Conservation (phyloP, 2,113 vertebrate species). For the Mobula birostris region DNA sequence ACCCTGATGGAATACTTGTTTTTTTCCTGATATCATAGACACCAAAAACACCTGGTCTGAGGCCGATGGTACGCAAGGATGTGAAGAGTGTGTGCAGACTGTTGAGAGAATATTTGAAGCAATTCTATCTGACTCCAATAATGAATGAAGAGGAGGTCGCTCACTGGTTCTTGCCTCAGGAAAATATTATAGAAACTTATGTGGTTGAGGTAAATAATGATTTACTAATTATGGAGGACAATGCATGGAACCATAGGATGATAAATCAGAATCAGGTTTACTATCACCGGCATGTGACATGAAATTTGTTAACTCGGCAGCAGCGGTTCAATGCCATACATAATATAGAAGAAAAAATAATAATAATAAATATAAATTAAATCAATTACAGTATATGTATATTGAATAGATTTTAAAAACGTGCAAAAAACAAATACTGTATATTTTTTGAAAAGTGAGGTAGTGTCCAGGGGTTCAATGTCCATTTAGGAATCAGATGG, state of each 20-base stretch:
- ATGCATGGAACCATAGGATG: not conserved
- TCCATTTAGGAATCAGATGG: no score
- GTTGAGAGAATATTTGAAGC: conserved; percentile 74
- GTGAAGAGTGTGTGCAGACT: conserved; percentile 77
- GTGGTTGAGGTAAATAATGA: conserved; percentile 77
- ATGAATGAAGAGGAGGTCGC: conserved; percentile 86
- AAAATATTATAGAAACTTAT: conserved; percentile 93
- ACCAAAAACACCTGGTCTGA: conserved; percentile 76
- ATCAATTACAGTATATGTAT: no score
- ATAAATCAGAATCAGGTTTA: no score
- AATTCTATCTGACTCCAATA: conserved; percentile 79
- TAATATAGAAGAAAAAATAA: no score
- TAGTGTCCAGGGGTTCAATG: no score
- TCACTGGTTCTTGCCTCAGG: conserved; percentile 91
- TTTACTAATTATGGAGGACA: not conserved
- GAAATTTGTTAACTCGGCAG: no score
- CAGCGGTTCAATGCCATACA: no score
- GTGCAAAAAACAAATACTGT: no score
- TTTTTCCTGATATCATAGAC: conserved; percentile 52
- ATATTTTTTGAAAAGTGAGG: no score
- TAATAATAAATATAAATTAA: no score
- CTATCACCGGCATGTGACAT: no score
- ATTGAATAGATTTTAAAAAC: no score
- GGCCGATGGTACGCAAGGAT: conserved; percentile 83
- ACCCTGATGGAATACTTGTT: not conserved